These are phyloP conservation scores for Luffia ferchaultella DNA, from an alignment of 2,888 invertebrate species.

Conservation along the genomic window DNA sequence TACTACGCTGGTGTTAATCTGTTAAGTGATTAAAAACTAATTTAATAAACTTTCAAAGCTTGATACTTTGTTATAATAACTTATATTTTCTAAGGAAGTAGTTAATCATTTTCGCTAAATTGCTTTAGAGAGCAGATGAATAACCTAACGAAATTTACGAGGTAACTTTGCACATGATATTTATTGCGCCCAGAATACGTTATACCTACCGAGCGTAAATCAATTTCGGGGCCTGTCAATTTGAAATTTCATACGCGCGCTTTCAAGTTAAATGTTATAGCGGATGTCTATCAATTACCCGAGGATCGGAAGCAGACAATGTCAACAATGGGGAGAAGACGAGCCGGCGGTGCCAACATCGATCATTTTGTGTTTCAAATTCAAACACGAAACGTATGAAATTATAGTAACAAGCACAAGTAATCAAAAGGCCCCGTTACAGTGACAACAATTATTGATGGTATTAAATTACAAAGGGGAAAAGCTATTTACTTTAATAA, in stretches of 20 bases:
- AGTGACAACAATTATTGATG: too few species aligned
- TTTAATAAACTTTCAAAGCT: too few species aligned
- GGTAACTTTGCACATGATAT: not conserved
- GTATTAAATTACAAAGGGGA: too few species aligned
- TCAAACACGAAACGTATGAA: not conserved
- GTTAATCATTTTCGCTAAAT: not conserved
- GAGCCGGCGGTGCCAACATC: constrained; percentile 12
- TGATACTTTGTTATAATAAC: too few species aligned
- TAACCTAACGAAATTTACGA: not conserved
- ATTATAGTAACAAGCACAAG: not conserved
- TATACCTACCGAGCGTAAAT: not conserved
- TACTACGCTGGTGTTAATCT: too few species aligned
- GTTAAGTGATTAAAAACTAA: too few species aligned
- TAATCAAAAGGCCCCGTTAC: not conserved
- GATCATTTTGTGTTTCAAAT: constrained; percentile 7
- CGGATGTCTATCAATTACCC: constrained; percentile 17
- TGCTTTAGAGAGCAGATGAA: not conserved
- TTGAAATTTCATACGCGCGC: constrained; percentile 2
- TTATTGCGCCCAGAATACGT: not conserved
- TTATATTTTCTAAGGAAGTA: not conserved
- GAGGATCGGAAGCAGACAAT: constrained; percentile 13
- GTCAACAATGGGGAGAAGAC: constrained; percentile 15
- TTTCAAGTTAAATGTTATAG: constrained; percentile 14
- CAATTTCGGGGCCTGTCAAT: not conserved
- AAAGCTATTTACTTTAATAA: too few species aligned